Evolutionary conservation across 2,888 invertebrate genomes (phyloP).

Genomic region (Acleris cristana): DNA sequence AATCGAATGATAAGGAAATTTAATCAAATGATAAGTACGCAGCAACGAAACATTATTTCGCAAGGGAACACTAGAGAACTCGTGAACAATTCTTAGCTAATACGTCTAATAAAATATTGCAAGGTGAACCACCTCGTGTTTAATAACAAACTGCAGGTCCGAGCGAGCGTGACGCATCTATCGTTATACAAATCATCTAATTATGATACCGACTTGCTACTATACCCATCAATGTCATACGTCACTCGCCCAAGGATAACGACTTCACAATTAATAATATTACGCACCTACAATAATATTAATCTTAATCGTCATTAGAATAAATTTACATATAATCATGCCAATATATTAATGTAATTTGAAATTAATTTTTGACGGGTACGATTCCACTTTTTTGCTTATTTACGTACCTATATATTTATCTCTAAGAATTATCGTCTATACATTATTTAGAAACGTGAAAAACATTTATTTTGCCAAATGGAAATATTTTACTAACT

Average conservation of each 20-base stretch:
- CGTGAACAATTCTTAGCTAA: no score
- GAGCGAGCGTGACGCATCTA: constrained; percentile 27
- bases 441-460: no score
- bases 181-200: constrained; percentile 28
- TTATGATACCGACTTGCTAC: constrained; percentile 32
- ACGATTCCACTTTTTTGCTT: constrained; percentile 24
- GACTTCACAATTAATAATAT: constrained; percentile 16
- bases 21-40: no score
- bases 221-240: constrained; percentile 6
- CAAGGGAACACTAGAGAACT: no score
- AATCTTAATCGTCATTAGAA: constrained; percentile 10
- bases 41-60: no score
- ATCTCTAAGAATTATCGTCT: no score
- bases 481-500: no score
- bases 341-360: constrained; percentile 25
- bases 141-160: constrained; percentile 23
- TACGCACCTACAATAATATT: constrained; percentile 10
- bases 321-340: constrained; percentile 24
- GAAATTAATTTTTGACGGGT: constrained; percentile 20
- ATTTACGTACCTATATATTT: no score
- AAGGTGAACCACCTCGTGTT: constrained; percentile 33
- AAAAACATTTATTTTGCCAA: no score
- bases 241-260: constrained; percentile 35
- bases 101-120: constrained; percentile 6
- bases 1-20: no score